Base-by-base conservation (phyloP, 2,797 vertebrate genomes). In the Sebastes matsubarae region DNA sequence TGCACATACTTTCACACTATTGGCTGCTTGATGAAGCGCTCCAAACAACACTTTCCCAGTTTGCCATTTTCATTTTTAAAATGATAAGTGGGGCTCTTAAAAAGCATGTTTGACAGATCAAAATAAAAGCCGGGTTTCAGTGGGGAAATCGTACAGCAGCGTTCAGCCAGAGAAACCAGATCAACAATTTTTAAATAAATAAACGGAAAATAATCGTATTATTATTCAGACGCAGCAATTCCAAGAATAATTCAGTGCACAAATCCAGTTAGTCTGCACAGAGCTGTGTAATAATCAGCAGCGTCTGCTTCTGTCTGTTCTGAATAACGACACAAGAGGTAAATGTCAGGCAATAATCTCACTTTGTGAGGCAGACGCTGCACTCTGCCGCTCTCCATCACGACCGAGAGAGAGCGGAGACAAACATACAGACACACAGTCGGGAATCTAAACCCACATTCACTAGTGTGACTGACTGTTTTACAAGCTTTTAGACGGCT, bases 21-120 rank as follows among this genome's bases (percentile, higher is more conserved):
- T 50, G 59, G 34, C 50, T 72, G 73, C 73, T 80, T 22, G 67
- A 75, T 72, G 18, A 73, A 36, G 71, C 29, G 29, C 69, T 38
- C 20, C 25, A 27, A 55, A 50, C 27, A 1, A 27, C 66, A 20
- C 54, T 22, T 46, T 9, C 8, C 8, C 52, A 29, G 32, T 72
- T 63, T 63, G 24, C 24, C 73, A 4, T 52, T 42, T 60, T 60
- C 3, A 29, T 80, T 75, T 63, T 30, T 2, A 34, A 68, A 64
- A 68, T 29, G 16, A 69, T 24, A n/a, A 67, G 55, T 2, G 1
- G 9, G 12, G 4, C 50, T 29, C 36, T 75, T 8, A 29, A 50
- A 18, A 50, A 18, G 67, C 52, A 6, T 4, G 46, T 14, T 27
- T 57, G 52, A n/a, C 22, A 13, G 16, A 66, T 34, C 0, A 34